Evolutionary conservation across 92 coral and sea anemone species (phyloP), one percentile per base, ranked within the genome.

Genomic region (Palythoa grandiflora): DNA sequence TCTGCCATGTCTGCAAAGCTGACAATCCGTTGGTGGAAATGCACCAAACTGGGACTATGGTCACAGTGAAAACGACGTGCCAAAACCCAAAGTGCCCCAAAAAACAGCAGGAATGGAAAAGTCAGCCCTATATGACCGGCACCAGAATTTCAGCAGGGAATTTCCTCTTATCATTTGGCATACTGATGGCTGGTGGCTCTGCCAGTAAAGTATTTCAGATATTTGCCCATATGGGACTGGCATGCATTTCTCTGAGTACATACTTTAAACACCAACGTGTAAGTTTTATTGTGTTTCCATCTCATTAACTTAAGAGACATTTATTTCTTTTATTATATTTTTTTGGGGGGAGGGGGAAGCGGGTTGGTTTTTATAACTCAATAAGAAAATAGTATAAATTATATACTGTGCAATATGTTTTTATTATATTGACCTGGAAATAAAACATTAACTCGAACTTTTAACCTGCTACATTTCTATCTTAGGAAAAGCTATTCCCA

Each of bases 101-200:
- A n/a, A 52, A 37, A 39, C 73, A 85, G 38, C 77, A 53, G 15
- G 65, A 77, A 38, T 85, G 89, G 89, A 52, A 52, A 15, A 84
- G 80, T 79, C 88, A 72, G 53, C 80, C 88, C 68, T 40, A 68
- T 12, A 84, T 84, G 80, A 47, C 88, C 17, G 88, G 88, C 52
- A 84, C 88, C 10, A 84, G 76, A 75, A 84, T 84, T 55, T 55
- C 88, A n/a, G 78, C 88, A n/a, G 88, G 78, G 16, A 74, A 74
- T 44, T 74, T 74, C 48, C 57, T 74, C 3, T 55, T 74, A 16
- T 39, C 55, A 39, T 74, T 74, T 19, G 78, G 48, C 14, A 39
- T 74, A 14, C 50, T 74, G 37, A 9, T 74, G 54, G 78, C 78
- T n/a, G 78, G 78, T 13, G 78, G 78, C 36, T 74, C 78, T 40